Conservation (phyloP, 2,888 invertebrate genomes). For the Ptycholaimellus sp. region DNA sequence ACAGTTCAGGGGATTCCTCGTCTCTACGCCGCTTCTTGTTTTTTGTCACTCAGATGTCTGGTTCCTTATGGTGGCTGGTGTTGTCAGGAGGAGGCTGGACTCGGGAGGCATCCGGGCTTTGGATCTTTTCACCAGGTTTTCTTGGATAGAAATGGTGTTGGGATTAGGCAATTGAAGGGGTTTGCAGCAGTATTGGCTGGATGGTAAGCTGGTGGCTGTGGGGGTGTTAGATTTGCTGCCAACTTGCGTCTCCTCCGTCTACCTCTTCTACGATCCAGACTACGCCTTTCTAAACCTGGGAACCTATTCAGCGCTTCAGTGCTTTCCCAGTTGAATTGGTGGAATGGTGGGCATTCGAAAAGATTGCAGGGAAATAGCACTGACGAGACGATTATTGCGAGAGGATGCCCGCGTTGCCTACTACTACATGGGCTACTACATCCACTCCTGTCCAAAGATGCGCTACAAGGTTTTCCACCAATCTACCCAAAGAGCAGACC, state of each 20-base stretch:
- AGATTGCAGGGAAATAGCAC: constrained; percentile 53
- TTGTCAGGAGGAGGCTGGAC: too few species aligned
- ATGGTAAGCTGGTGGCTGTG: constrained; percentile 70
- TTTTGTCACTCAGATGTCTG: too few species aligned
- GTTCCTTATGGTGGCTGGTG: too few species aligned
- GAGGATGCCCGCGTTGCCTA: constrained; percentile 42
- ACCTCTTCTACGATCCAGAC: constrained; percentile 90
- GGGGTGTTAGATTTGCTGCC: constrained; percentile 89
- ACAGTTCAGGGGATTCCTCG: constrained; percentile 18
- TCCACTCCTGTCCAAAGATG: constrained; percentile 90
- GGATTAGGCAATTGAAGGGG: too few species aligned
- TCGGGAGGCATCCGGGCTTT: constrained; percentile 34
- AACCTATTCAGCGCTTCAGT: constrained; percentile 76
- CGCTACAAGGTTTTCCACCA: constrained; percentile 52
- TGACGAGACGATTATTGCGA: constrained; percentile 42
- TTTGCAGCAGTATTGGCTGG: constrained; percentile 85
- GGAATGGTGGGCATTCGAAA: constrained; percentile 11
- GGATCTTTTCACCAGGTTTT: constrained; percentile 94
- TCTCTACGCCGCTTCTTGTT: too few species aligned
- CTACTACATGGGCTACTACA: constrained; percentile 97
- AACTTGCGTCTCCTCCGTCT: constrained; percentile 73
- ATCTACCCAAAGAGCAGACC: too few species aligned
- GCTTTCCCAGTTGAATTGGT: constrained; percentile 13
- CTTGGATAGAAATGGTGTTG: too few species aligned
- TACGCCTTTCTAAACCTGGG: constrained; percentile 64